Percentiles rank a stretch among this genome's conserved stretches.
These are phyloP conservation scores for Temnopleurus reevesii DNA, from an alignment of 53 echinoderm and acorn worm genomes.

Conservation along the genomic window DNA sequence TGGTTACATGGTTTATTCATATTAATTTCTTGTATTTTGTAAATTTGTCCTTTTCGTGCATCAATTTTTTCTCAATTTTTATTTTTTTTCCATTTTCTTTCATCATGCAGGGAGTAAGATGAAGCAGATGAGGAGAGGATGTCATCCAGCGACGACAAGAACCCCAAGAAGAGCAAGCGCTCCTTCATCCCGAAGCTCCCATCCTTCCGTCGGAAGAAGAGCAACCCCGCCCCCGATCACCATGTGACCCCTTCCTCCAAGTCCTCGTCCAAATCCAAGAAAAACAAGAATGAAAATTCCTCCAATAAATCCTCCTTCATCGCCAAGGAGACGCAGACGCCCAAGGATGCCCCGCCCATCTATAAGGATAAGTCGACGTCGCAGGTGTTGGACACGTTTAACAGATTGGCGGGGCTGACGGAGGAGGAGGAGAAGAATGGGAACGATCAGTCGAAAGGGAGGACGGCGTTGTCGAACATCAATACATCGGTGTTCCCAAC, in stretches of 20 bases:
- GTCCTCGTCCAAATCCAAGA: conserved; percentile 17
- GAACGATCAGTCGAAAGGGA: conserved; percentile 31
- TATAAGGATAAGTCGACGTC: conserved; percentile 65
- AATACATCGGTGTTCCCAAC: conserved; percentile 1
- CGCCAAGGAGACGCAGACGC: conserved; percentile 55
- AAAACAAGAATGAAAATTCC: conserved; percentile 29
- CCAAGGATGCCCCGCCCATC: neutral
- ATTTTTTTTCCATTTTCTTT: neutral
- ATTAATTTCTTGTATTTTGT: too few relatives aligned
- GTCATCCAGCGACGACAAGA: conserved; percentile 52
- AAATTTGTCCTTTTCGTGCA: too few relatives aligned
- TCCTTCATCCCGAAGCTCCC: conserved; percentile 88
- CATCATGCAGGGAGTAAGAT: conserved; percentile 48
- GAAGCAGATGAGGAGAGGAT: conserved; percentile 40
- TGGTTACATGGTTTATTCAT: too few relatives aligned
- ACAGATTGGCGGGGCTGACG: conserved; percentile 69
- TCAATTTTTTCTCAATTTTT: neutral
- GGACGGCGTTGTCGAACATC: conserved; percentile 4
- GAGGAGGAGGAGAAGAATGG: conserved; percentile 70
- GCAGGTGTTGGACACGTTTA: conserved; percentile 70
- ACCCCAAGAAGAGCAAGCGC: conserved; percentile 67
- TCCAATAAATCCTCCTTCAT: conserved; percentile 31
- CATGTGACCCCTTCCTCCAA: neutral
- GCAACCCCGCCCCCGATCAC: conserved; percentile 30
- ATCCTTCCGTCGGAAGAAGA: conserved; percentile 93